Conservation (phyloP, 1,140 invertebrate species). For the Drosophila ercepeae region DNA sequence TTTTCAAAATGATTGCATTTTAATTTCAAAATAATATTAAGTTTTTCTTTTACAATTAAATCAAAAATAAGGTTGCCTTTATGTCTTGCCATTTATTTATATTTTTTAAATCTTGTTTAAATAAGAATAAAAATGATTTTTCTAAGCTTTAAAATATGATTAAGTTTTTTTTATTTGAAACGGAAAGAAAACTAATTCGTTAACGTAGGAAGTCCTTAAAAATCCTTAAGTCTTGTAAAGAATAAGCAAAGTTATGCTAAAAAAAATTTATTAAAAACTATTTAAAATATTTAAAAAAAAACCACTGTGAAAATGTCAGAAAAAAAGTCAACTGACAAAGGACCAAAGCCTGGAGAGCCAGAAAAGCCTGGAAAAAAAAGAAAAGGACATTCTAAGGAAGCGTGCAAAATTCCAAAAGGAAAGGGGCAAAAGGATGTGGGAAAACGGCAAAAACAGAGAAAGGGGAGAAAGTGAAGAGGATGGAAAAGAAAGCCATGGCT, state of each 20-base stretch:
- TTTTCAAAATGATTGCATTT: neutral
- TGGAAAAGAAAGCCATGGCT: conserved; percentile 51
- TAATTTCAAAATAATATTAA: neutral
- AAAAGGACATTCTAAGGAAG: conserved; percentile 2
- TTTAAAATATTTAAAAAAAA: neutral
- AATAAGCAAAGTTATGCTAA: too few relatives aligned
- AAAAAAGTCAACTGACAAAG: conserved; percentile 49
- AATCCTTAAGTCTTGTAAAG: too few relatives aligned
- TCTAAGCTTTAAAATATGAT: too few relatives aligned
- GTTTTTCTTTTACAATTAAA: too few relatives aligned
- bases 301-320: conserved; percentile 2
- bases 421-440: neutral
- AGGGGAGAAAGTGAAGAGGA: conserved; percentile 2
- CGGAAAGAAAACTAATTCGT: too few relatives aligned
- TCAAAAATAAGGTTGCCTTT: too few relatives aligned
- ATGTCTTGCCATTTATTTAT: too few relatives aligned
- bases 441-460: neutral
- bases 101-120: too few relatives aligned
- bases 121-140: too few relatives aligned
- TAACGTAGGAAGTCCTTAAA: too few relatives aligned
- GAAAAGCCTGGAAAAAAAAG: conserved; percentile 19
- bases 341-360: conserved; percentile 39
- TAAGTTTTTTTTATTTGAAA: too few relatives aligned
- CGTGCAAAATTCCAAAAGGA: conserved; percentile 9
- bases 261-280: too few relatives aligned